Percentiles rank a stretch among this genome's conserved stretches.
Evolutionary conservation across 1,140 invertebrate species (phyloP).

Genomic region (Berghia stephanieae): DNA sequence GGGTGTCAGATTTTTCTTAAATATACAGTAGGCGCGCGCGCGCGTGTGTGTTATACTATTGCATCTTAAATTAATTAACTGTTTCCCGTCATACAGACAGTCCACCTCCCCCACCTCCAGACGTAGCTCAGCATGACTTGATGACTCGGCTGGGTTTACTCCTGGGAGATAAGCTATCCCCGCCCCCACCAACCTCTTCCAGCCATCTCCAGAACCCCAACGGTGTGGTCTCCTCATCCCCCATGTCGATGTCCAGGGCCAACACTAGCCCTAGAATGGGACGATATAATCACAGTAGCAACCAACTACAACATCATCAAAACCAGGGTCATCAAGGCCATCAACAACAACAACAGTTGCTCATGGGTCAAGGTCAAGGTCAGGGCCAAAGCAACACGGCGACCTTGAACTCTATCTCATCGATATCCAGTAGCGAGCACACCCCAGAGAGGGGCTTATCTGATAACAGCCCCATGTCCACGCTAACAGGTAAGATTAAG

Average conservation of each 20-base stretch:
- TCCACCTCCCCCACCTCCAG: slow-evolving; percentile 63
- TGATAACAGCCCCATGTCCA: slow-evolving; percentile 88
- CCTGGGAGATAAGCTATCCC: slow-evolving; percentile 72
- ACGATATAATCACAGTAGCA: no score
- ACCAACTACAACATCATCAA: no score
- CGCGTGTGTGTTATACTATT: no score
- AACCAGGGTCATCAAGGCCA: no score
- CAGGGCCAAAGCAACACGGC: slow-evolving; percentile 66
- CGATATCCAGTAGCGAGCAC: slow-evolving; percentile 80
- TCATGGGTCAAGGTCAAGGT: no score
- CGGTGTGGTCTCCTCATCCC: slow-evolving; percentile 31
- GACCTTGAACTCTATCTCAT: slow-evolving; percentile 75
- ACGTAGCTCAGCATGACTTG: slow-evolving; percentile 75
- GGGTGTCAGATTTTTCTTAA: no score
- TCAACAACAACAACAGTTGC: no score
- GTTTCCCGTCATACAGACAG: slow-evolving; percentile 43
- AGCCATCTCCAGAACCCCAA: slow-evolving; percentile 33
- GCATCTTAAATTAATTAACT: no score
- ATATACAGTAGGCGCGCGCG: no score
- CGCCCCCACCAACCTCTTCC: no score
- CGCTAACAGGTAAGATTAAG: slow-evolving; percentile 82
- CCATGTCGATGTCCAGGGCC: no score
- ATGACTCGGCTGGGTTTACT: slow-evolving; percentile 86
- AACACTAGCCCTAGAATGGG: no score
- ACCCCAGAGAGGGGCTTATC: slow-evolving; percentile 73